phyloP scores from a whole-genome alignment of 2,797 vertebrate species.

The Aulostomus chinensis region DNA sequence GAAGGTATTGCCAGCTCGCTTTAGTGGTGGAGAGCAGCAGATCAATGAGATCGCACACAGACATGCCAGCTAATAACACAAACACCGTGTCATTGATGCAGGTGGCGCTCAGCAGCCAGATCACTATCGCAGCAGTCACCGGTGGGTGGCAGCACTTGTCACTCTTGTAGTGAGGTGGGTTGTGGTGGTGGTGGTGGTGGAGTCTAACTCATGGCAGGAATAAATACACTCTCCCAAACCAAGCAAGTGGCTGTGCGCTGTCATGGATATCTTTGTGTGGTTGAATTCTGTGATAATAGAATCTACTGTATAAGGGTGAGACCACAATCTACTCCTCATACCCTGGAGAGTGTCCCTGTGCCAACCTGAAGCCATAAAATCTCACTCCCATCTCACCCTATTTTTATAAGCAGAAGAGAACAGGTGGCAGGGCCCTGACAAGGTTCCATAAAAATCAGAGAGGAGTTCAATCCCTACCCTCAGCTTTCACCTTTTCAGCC shows the following conservation, averaged over 20 bases:
- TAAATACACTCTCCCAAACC: too few species aligned
- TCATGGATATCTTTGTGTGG: neutral
- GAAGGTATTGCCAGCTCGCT: constrained; percentile 13
- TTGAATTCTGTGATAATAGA: constrained; percentile 2
- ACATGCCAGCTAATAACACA: constrained; percentile 11
- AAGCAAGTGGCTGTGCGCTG: neutral
- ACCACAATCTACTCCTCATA: constrained; percentile 42
- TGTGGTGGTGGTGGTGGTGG: too few species aligned
- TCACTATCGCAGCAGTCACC: constrained; percentile 28
- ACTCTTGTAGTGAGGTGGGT: too few species aligned
- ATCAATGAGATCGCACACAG: constrained; percentile 39
- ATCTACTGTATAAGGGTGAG: constrained; percentile 9
- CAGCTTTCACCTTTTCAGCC: constrained; percentile 77
- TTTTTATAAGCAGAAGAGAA: constrained; percentile 68
- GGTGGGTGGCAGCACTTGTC: neutral
- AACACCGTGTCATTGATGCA: constrained; percentile 33
- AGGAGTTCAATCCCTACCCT: constrained; percentile 69
- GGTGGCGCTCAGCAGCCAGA: constrained; percentile 45
- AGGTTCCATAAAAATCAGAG: constrained; percentile 70
- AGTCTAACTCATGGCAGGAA: too few species aligned
- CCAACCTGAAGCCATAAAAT: constrained; percentile 65
- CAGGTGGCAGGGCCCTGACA: constrained; percentile 70
- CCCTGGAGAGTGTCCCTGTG: constrained; percentile 41
- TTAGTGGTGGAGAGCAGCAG: constrained; percentile 15
- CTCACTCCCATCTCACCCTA: constrained; percentile 55